Conservation (phyloP, 2,888 invertebrate species). For the Dolomedes plantarius region DNA sequence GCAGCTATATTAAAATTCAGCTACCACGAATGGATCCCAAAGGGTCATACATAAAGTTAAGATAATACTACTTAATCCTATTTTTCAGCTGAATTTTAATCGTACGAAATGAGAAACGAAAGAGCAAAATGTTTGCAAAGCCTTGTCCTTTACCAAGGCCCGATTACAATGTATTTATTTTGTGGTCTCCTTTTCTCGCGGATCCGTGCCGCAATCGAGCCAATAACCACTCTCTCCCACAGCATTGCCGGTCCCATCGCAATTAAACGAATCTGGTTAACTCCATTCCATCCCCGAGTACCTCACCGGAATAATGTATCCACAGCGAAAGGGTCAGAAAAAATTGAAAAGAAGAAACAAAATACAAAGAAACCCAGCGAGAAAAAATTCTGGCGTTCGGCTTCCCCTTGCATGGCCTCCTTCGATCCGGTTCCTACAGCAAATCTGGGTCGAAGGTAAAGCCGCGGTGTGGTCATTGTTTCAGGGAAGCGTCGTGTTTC, state of each 20-base stretch:
- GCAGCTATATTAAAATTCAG: too few species aligned
- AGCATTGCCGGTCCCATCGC: not conserved
- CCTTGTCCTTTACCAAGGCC: too few species aligned
- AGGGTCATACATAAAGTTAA: too few species aligned
- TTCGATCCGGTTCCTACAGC: not conserved
- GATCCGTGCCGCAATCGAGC: too few species aligned
- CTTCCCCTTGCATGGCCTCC: not conserved
- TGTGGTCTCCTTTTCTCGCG: too few species aligned
- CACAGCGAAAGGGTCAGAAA: not conserved
- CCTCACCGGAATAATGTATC: not conserved
- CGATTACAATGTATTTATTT: too few species aligned
- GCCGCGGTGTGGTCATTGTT: not conserved
- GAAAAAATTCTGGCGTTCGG: not conserved
- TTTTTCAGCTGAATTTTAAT: too few species aligned
- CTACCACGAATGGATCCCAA: too few species aligned
- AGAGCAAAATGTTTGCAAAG: too few species aligned
- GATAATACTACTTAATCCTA: too few species aligned
- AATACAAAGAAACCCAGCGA: too few species aligned
- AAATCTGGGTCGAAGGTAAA: conserved; percentile 2
- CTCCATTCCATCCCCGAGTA: not conserved
- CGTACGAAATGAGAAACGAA: too few species aligned
- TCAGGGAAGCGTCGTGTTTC: not conserved
- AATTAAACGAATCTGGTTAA: not conserved
- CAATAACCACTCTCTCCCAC: not conserved
- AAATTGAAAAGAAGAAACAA: not conserved